phyloP scores from a whole-genome alignment of 2,797 vertebrate genomes.

The Neosilurus hyrtlii region DNA sequence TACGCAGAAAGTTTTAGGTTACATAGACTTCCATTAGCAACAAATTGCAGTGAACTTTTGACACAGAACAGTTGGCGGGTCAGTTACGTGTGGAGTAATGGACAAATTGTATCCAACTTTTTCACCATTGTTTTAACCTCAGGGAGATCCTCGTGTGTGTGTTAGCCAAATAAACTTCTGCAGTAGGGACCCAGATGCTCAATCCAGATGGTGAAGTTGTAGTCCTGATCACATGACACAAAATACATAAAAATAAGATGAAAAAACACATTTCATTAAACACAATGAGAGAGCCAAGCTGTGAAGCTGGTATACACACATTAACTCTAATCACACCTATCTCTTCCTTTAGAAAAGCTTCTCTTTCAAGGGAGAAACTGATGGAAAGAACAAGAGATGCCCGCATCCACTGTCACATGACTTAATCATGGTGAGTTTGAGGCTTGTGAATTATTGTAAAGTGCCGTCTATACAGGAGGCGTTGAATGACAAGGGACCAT shows the following conservation, averaged over 20 bases:
- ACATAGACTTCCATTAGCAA: not conserved
- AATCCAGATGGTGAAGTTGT: constrained; percentile 34
- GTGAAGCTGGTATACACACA: constrained; percentile 2
- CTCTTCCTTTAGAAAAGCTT: not conserved
- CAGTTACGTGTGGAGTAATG: not conserved
- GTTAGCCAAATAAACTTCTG: constrained; percentile 51
- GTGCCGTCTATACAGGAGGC: too few species aligned
- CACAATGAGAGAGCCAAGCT: not conserved
- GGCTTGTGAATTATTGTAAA: constrained; percentile 27
- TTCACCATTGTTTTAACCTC: not conserved
- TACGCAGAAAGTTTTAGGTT: not conserved
- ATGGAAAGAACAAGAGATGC: constrained; percentile 20
- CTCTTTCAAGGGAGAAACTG: not conserved
- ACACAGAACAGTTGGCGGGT: not conserved
- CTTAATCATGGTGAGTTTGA: constrained; percentile 34
- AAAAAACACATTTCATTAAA: not conserved
- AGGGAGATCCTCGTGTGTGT: constrained; percentile 13
- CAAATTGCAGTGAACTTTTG: not conserved
- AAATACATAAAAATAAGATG: constrained; percentile 17
- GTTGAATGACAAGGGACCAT: too few species aligned
- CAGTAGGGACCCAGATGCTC: constrained; percentile 54
- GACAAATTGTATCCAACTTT: not conserved
- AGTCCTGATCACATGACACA: constrained; percentile 17
- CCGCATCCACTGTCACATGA: constrained; percentile 22
- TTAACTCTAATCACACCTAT: constrained; percentile 10